Percentiles rank a stretch among this genome's conserved stretches.
phyloP scores from a whole-genome alignment of 2,888 invertebrate species.

The Ophraella communa region DNA sequence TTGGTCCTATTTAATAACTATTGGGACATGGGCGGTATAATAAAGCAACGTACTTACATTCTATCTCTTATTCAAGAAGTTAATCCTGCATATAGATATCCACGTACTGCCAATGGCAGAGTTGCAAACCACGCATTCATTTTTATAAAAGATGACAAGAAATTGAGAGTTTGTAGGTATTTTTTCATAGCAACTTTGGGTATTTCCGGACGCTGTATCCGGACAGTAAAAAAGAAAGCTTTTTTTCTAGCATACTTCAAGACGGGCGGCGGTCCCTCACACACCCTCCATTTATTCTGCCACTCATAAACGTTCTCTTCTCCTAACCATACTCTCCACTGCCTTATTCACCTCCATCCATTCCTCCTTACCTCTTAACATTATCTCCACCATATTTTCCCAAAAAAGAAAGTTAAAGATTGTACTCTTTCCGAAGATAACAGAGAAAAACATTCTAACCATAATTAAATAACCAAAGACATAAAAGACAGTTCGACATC shows the following conservation, averaged over 20 bases:
- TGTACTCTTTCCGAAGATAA: conserved; percentile 22
- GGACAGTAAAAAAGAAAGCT: conserved; percentile 19
- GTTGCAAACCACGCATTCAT: conserved; percentile 13
- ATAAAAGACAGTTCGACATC: no score
- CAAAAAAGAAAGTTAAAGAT: conserved; percentile 23
- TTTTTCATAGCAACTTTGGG: conserved; percentile 24
- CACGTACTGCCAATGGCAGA: neutral
- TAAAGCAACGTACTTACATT: conserved; percentile 17
- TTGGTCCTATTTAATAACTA: conserved; percentile 17
- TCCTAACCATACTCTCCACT: no score
- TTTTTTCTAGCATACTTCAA: no score
- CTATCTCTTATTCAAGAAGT: conserved; percentile 19
- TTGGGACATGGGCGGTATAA: conserved; percentile 19
- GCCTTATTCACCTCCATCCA: no score
- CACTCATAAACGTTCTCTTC: no score
- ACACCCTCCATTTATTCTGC: no score
- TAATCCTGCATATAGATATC: conserved; percentile 5
- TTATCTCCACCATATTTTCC: no score
- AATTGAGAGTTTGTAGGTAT: conserved; percentile 22
- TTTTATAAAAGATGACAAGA: conserved; percentile 6
- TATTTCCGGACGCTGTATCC: conserved; percentile 23
- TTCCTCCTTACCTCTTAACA: no score
- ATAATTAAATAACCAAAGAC: no score
- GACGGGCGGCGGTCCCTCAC: no score
- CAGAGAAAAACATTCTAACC: conserved; percentile 25